Evolutionary conservation across 1,140 invertebrate genomes (phyloP).

Genomic region (Anthonomus grandis): DNA sequence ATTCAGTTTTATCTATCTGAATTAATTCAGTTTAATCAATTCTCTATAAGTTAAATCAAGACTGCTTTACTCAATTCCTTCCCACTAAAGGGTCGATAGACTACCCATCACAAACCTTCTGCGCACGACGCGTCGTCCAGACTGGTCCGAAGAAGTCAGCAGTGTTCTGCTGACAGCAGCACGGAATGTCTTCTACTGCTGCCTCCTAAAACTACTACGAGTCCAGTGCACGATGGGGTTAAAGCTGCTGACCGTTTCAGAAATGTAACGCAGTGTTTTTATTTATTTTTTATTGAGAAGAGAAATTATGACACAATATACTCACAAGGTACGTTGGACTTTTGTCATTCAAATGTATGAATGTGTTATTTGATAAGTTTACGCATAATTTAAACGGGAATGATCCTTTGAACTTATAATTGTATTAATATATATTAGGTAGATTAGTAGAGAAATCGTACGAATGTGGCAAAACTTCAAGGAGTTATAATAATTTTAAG

Average conservation of each 20-base stretch:
- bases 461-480: too few species aligned
- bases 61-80: not conserved
- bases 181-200: not conserved
- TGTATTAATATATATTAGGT: too few species aligned
- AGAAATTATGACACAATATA: conserved; percentile 16
- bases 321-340: conserved; percentile 16
- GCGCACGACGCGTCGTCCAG: conserved; percentile 5
- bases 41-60: not conserved
- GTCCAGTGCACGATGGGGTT: conserved; percentile 13
- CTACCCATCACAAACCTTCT: not conserved
- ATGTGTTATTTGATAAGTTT: too few species aligned
- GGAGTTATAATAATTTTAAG: too few species aligned
- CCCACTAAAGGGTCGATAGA: conserved; percentile 15
- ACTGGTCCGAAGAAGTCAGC: conserved; percentile 1
- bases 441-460: too few species aligned
- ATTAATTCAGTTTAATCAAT: not conserved
- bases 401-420: too few species aligned
- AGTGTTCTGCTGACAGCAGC: not conserved
- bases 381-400: too few species aligned
- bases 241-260: not conserved
- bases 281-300: not conserved
- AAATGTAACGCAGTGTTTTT: conserved; percentile 2
- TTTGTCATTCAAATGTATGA: too few species aligned
- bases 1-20: too few species aligned
- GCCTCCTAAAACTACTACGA: not conserved